Conservation (phyloP, 2,888 invertebrate genomes). For the Limulus polyphemus region DNA sequence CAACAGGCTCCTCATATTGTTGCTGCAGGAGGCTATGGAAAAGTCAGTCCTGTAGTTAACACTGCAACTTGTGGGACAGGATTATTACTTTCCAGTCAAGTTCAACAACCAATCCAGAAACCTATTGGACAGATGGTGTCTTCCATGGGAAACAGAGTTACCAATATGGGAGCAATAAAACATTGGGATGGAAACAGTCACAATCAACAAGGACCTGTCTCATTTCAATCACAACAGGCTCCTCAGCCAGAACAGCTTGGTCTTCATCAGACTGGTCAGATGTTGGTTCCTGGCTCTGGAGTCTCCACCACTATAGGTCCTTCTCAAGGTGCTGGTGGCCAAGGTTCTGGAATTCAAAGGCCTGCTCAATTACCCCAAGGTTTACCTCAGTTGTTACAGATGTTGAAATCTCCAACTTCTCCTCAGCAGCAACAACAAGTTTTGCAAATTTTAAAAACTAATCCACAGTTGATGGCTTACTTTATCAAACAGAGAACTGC, state of each 20-base stretch:
- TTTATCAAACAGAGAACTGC: constrained; percentile 78
- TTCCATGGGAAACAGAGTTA: background rate
- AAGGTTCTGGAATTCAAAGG: constrained; percentile 38
- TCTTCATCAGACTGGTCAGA: constrained; percentile 28
- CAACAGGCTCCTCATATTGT: constrained; percentile 49
- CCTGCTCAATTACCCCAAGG: constrained; percentile 33
- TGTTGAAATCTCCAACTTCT: constrained; percentile 74
- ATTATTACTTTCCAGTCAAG: constrained; percentile 25
- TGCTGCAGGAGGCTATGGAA: constrained; percentile 50
- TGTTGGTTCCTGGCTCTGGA: constrained; percentile 20
- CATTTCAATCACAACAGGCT: constrained; percentile 34
- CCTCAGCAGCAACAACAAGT: constrained; percentile 79
- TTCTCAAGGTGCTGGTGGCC: constrained; percentile 12
- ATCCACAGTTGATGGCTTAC: constrained; percentile 89
- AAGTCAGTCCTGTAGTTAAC: constrained; percentile 46
- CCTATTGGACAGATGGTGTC: constrained; percentile 21
- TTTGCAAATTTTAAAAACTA: constrained; percentile 78
- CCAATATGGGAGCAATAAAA: constrained; percentile 14
- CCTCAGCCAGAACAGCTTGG: constrained; percentile 36
- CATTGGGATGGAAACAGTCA: constrained; percentile 32
- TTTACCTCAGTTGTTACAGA: constrained; percentile 60
- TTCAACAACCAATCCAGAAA: constrained; percentile 32
- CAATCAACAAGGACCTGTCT: constrained; percentile 27
- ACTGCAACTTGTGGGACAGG: constrained; percentile 18
- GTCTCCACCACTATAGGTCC: constrained; percentile 22